Evolutionary conservation across 2,113 vertebrate genomes (phyloP).

Genomic region (Brachypodius melanocephalos): DNA sequence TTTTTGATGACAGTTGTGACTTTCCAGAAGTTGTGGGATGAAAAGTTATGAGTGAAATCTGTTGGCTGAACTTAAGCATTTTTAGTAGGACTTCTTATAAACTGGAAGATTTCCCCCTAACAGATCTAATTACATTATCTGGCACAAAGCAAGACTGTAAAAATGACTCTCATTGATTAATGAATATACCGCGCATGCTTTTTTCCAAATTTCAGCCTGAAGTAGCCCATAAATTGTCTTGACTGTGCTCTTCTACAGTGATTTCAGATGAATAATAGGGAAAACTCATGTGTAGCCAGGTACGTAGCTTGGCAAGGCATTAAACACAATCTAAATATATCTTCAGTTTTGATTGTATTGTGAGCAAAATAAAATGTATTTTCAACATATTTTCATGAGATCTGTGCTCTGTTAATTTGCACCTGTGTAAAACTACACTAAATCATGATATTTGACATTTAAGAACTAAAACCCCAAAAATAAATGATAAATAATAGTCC

Average conservation of each 20-base stretch:
- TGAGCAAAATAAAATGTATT: not conserved
- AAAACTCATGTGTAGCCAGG: not conserved
- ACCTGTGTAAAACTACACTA: not conserved
- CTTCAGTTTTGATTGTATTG: not conserved
- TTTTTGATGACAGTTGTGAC: not conserved
- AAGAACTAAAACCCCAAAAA: not conserved
- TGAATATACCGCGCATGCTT: not conserved
- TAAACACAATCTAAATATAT: not conserved
- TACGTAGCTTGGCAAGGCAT: not conserved
- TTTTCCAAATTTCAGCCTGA: constrained; percentile 11
- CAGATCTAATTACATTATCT: not conserved
- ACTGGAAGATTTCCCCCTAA: not conserved
- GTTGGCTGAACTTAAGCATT: not conserved
- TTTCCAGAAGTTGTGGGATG: not conserved
- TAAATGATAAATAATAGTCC: not conserved
- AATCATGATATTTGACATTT: not conserved
- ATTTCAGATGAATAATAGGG: not conserved
- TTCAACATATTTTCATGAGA: not conserved
- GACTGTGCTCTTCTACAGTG: not conserved
- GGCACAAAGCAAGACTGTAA: not conserved
- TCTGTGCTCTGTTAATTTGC: not conserved
- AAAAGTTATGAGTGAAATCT: not conserved
- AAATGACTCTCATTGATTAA: not conserved
- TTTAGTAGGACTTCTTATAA: not conserved
- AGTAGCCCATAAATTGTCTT: not conserved